Evolutionary conservation across 2,888 invertebrate genomes (phyloP).

Genomic region (Oscheius sp.): DNA sequence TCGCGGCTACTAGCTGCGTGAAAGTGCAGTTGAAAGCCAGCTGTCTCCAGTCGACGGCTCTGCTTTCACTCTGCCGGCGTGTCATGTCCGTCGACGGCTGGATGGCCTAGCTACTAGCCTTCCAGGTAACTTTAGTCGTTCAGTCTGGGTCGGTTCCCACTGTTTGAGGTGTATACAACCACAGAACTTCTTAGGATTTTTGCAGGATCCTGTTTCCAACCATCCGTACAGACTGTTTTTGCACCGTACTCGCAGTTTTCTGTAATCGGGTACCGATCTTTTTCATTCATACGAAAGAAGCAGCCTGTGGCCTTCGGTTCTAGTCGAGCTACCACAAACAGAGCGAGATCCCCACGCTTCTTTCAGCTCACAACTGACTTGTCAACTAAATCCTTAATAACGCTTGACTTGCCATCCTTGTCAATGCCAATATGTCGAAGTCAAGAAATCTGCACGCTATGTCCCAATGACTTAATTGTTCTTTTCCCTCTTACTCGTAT

Average conservation of each 20-base stretch:
- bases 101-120: conserved; percentile 20
- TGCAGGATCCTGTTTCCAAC: not conserved
- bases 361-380: no score
- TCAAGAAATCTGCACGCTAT: no score
- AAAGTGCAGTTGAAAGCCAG: conserved; percentile 23
- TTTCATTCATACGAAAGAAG: not conserved
- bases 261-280: not conserved
- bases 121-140: conserved; percentile 30
- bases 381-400: no score
- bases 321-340: no score
- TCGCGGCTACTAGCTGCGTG: conserved; percentile 20
- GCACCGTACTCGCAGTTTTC: not conserved
- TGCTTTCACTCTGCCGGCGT: conserved; percentile 30
- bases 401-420: not conserved
- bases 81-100: conserved; percentile 33
- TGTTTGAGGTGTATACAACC: no score
- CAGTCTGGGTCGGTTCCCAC: not conserved
- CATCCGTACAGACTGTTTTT: not conserved
- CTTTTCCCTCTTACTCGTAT: no score
- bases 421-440: no score
- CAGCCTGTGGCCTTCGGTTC: not conserved
- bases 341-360: no score
- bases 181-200: no score
- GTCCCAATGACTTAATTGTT: no score
- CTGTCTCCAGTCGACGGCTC: conserved; percentile 19